Evolutionary conservation across 1,140 invertebrate species (phyloP), one percentile per base, ranked within the genome.

Genomic region (Pogonomyrmex californicus): DNA sequence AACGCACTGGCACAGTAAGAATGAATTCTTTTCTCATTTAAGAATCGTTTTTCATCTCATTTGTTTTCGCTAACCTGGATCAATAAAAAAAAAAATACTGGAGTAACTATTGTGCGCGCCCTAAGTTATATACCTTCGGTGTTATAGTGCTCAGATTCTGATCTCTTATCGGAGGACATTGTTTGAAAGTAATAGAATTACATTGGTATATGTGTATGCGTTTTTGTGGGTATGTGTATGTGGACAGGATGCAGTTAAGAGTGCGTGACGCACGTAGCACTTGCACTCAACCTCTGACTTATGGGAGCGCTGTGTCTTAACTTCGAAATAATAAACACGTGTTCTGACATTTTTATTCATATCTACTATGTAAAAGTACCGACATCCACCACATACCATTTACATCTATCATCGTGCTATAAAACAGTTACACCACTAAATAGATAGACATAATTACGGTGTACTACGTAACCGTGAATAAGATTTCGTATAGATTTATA

Each of bases 221-320:
- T 60, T 23, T 23, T 23, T 23, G 23, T 23, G 23, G 23, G 10
- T 33, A 30, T 60, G 17, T 66, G n/a, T 7, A 30, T 23, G 38
- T 17, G 30, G 79, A 75, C 79, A 83, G 79, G 79, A 83, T 83
- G 79, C 79, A 83, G 79, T 83, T 83, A 83, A 83, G 79, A 83
- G 79, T 83, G 79, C 79, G 79, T 83, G 79, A 83, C 79, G 79
- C 79, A 83, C 54, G 14, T 81, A 81, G 65, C 78, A 70, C 65
- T 83, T 83, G 68, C 68, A 58, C 44, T 47, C 79, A 83, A 83
- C 56, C 68, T 83, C 68, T 83, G 68, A 83, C 79, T 83, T 83
- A 83, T 75, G 44, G 41, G 68, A 58, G 79, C 68, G 54, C n/a
- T 73, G 76, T 49, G 76, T 66, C 51, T 66, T 54, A 83, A 60